Evolutionary conservation across 2,797 vertebrate species (phyloP).

Genomic region (Threskiornis aethiopicus): DNA sequence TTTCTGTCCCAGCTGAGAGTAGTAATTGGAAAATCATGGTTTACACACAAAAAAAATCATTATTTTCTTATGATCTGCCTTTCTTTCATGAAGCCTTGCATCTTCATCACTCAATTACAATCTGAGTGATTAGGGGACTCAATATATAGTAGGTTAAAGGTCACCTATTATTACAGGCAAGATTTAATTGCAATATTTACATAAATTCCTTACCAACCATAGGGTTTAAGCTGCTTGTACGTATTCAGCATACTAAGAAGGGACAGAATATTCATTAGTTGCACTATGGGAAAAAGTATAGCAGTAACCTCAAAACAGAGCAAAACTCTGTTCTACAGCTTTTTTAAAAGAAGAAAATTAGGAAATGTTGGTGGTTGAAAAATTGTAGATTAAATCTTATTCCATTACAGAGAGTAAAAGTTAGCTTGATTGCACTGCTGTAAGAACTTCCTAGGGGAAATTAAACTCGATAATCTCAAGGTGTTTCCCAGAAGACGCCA

Average conservation of each 20-base stretch:
- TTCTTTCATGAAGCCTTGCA: slow-evolving; percentile 44
- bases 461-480: slow-evolving; percentile 69
- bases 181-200: slow-evolving; percentile 64
- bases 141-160: slow-evolving; percentile 61
- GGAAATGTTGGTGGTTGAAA: slow-evolving; percentile 10
- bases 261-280: neutral
- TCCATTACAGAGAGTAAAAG: slow-evolving; percentile 58
- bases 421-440: slow-evolving; percentile 54
- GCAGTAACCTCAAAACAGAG: neutral
- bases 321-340: neutral
- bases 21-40: slow-evolving; percentile 73
- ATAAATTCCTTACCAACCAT: slow-evolving; percentile 14
- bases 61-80: slow-evolving; percentile 58
- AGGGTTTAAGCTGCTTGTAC: neutral
- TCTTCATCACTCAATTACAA: slow-evolving; percentile 61
- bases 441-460: slow-evolving; percentile 68
- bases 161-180: slow-evolving; percentile 57
- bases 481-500: slow-evolving; percentile 46
- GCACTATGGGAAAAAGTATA: neutral
- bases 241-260: neutral
- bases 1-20: slow-evolving; percentile 60
- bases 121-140: slow-evolving; percentile 59
- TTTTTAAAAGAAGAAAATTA: neutral
- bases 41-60: slow-evolving; percentile 46
- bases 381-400: slow-evolving; percentile 60